Evolutionary conservation across 2,888 invertebrate genomes (phyloP), one percentile per base, ranked within the genome.

Genomic region (Apotomis capreana): DNA sequence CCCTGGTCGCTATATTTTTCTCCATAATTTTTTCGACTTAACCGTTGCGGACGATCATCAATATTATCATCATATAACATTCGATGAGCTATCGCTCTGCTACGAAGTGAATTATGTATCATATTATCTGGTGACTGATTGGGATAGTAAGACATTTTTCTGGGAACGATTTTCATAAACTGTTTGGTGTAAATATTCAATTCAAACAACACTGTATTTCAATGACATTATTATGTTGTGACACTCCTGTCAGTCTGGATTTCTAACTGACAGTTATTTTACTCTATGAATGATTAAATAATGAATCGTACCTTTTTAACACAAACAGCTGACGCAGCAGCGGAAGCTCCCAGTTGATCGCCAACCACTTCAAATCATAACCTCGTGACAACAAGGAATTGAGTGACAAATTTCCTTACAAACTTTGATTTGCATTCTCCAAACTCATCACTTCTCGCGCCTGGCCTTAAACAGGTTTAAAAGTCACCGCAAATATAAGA

Each of bases 281-380:
- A 9, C 10, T 59, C 70, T 67, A 44, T 55, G 60, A 40, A 37
- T 37, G 36, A 57, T 59, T 13, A 64, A 70, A 51, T 61, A 67
- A 51, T 61, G 51, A 68, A 72, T 26, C 63, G 52, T 61, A 72
- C 72, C 68, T 68, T 68, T 63, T 68, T 61, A 51, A 77, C 78
- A 77, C 81, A 83, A 89, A 89, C 91, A 90, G 89, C 89, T 89
- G 89, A 88, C 77, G 79, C 81, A 85, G 79, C 81, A 85, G 83
- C 92, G 92, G 92, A 92, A 92, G 85, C 88, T 83, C 84, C 90
- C 89, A 87, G 91, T 92, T 92, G 90, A 91, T 91, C 90, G 89
- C 91, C 88, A 90, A 92, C 91, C 92, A 91, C 91, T 91, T 89
- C 90, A 90, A 89, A 88, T 90, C 89, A 90, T 91, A 90, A 89